phyloP scores from a whole-genome alignment of 1,140 invertebrate species.

The Xylocopa sonorina region DNA sequence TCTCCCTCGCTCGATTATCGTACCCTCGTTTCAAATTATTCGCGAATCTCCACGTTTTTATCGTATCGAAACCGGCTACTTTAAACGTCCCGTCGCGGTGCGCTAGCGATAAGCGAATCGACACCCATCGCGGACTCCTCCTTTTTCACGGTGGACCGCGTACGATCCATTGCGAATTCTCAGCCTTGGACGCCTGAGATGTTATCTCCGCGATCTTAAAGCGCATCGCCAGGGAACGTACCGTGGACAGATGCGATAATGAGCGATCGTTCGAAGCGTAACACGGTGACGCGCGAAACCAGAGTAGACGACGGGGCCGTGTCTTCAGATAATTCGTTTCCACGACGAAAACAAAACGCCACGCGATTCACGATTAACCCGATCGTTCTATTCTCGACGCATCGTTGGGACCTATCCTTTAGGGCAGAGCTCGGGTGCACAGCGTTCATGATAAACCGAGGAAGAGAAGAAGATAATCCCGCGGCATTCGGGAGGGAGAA shows the following conservation, averaged over 20 bases:
- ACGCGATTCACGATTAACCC: background rate
- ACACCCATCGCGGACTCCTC: background rate
- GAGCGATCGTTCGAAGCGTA: background rate
- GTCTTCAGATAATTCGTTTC: background rate
- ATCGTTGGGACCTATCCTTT: background rate
- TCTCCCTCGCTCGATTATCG: background rate
- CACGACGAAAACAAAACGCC: background rate
- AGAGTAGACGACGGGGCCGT: background rate
- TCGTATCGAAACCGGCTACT: too few relatives aligned
- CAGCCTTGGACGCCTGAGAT: background rate
- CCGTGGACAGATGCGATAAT: background rate
- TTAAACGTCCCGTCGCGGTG: too few relatives aligned
- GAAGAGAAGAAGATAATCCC: background rate
- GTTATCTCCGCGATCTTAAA: background rate
- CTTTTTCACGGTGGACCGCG: background rate
- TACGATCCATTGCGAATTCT: background rate
- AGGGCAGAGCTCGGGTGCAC: too few relatives aligned
- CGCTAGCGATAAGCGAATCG: too few relatives aligned
- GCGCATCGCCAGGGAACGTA: too few relatives aligned
- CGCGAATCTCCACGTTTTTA: too few relatives aligned
- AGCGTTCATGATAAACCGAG: background rate
- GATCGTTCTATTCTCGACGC: background rate
- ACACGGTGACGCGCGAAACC: background rate
- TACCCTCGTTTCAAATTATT: too few relatives aligned
- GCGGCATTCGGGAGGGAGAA: too few relatives aligned